These are phyloP conservation scores for Archips xylosteana DNA, from an alignment of 2,888 invertebrate species.

Conservation along the genomic window DNA sequence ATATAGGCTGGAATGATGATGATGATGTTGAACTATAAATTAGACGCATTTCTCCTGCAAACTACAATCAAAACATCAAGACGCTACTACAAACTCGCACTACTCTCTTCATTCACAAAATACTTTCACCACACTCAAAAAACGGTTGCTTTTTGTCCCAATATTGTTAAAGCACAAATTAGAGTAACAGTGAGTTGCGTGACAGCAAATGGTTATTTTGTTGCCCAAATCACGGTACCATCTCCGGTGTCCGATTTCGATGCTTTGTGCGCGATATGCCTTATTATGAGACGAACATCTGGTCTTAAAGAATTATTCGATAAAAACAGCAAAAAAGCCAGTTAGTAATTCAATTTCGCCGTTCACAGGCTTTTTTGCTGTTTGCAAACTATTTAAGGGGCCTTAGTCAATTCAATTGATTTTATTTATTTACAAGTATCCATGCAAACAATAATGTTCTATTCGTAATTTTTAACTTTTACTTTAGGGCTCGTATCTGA, in stretches of 20 bases:
- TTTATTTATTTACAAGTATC: constrained; percentile 11
- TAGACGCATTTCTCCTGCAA: constrained; percentile 26
- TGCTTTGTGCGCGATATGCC: constrained; percentile 83
- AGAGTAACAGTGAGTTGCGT: constrained; percentile 52
- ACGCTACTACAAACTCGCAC: constrained; percentile 39
- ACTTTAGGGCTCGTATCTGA: not conserved
- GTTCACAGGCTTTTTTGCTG: constrained; percentile 50
- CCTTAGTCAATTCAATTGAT: constrained; percentile 2
- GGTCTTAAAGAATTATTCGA: constrained; percentile 77
- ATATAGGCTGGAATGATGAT: no score
- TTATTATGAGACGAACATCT: constrained; percentile 84
- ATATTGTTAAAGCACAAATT: constrained; percentile 54
- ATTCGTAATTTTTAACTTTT: constrained; percentile 1
- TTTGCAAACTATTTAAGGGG: constrained; percentile 46
- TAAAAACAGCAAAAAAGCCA: constrained; percentile 70
- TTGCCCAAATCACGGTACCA: constrained; percentile 72
- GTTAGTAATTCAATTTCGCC: constrained; percentile 64
- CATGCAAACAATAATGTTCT: constrained; percentile 17
- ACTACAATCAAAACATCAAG: constrained; percentile 40
- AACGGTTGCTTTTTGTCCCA: constrained; percentile 45
- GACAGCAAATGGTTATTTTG: constrained; percentile 63
- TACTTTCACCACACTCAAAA: constrained; percentile 11
- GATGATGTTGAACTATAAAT: constrained; percentile 5
- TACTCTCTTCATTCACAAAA: constrained; percentile 18
- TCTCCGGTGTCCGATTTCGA: constrained; percentile 84